Percentiles rank a stretch among this genome's conserved stretches.
Conservation (phyloP, 2,113 vertebrate genomes). For the Morone chrysops region DNA sequence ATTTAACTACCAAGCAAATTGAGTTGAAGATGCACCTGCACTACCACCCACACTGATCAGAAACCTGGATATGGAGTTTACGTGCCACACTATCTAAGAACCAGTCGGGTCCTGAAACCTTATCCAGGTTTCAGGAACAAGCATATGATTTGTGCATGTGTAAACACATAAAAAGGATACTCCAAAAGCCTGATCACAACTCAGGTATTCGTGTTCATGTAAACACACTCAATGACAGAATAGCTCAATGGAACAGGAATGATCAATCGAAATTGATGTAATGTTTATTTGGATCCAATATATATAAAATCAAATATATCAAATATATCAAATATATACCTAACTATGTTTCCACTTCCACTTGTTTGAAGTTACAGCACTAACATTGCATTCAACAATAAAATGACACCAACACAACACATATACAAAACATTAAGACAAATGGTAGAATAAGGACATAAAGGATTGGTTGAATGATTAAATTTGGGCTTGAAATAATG, state of each 20-base stretch:
- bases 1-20: background rate
- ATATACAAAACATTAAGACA: background rate
- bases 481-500: slow-evolving; percentile 2
- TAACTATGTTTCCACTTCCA: background rate
- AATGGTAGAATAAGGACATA: background rate
- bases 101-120: background rate
- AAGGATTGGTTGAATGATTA: slow-evolving; percentile 14
- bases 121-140: background rate
- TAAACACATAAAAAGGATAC: background rate
- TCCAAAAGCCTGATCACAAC: background rate
- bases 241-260: background rate
- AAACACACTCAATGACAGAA: too few species aligned
- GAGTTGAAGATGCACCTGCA: background rate
- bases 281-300: background rate
- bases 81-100: background rate
- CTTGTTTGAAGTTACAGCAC: background rate
- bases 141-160: background rate
- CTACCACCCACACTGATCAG: background rate
- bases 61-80: background rate
- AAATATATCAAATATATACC: background rate
- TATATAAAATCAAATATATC: too few species aligned
- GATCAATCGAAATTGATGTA: background rate
- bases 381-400: background rate
- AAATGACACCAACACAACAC: background rate
- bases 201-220: background rate